Evolutionary conservation across 2,888 invertebrate genomes (phyloP), one percentile per base, ranked within the genome.

Genomic region (Drosophila neotestacea): DNA sequence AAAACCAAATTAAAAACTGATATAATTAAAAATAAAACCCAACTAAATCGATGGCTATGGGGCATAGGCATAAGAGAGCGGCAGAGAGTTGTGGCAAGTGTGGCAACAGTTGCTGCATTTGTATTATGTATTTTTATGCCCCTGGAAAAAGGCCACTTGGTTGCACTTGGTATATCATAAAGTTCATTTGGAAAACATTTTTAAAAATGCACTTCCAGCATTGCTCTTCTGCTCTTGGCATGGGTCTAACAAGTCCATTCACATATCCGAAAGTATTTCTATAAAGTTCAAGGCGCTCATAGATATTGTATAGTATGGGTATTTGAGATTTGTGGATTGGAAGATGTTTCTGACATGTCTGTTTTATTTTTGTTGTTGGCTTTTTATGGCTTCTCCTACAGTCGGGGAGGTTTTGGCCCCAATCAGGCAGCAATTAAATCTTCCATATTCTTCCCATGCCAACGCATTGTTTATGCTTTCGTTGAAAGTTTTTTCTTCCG

Each of bases 241-340:
- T 83, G 80, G 80, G 80, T 79, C 80, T 36, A 30, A 55, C 61
- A 61, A 47, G 32, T 9, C 28, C 41, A 56, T 16, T 66, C 42
- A 44, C 42, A 44, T 44, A 27, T 51, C 44, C 38, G 28, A 63
- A 46, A 42, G 30, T 38, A 27, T 67, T 62, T 63, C 67, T 66
- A 61, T 56, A 85, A 85, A 85, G 84, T 85, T 85, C 84, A 85
- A 85, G 84, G 88, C 86, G 85, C 79, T 77, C 82, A 58, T 83
- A 81, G 77, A 65, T 39, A 54, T 42, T 50, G 10, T 28, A 28
- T 28, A 32, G 28, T 16, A 41, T 13, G 13, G 22, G n/a, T 36
- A 6, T 36, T 56, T 22, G 28, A 11, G 32, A 22, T 32, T 32
- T 7, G 42, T 72, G 51, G 38, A 28, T 11, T 46, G 28, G 46